Percentiles rank a stretch among this genome's conserved stretches.
phyloP scores from a whole-genome alignment of 2,113 vertebrate species.

The Nothobranchius furzeri region DNA sequence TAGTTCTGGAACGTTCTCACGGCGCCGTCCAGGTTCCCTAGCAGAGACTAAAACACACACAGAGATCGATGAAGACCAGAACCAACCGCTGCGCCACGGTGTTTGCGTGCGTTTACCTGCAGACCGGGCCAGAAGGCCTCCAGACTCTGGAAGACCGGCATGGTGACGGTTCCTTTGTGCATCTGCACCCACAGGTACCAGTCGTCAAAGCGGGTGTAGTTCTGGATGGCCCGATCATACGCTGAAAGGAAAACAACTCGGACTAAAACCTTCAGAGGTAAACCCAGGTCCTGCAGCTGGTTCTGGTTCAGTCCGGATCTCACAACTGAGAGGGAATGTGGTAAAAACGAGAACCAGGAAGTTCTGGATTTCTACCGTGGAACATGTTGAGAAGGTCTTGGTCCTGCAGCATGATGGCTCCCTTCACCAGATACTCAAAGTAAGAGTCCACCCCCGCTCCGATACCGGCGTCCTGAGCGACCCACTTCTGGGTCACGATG shows the following conservation, averaged over 20 bases:
- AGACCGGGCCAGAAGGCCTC: constrained; percentile 98
- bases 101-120: constrained; percentile 75
- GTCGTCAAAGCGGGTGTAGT: constrained; percentile 97
- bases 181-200: constrained; percentile 99
- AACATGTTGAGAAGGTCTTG: constrained; percentile 93
- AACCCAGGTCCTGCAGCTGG: neutral
- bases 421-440: constrained; percentile 97
- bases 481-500: constrained; percentile 93
- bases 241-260: constrained; percentile 71
- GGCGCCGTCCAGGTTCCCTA: constrained; percentile 90
- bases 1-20: constrained; percentile 96
- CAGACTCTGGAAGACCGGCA: constrained; percentile 97
- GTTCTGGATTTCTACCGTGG: constrained; percentile 73
- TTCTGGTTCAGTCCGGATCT: neutral
- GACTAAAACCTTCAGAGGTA: too few relatives aligned
- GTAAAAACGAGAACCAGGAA: neutral
- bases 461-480: constrained; percentile 96
- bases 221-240: constrained; percentile 91
- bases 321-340: neutral
- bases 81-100: too few relatives aligned
- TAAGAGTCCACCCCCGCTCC: constrained; percentile 97
- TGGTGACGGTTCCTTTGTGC: constrained; percentile 97
- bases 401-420: constrained; percentile 94
- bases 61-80: neutral
- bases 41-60: constrained; percentile 82